phyloP scores from a whole-genome alignment of 2,113 vertebrate genomes.

The Abramis brama region DNA sequence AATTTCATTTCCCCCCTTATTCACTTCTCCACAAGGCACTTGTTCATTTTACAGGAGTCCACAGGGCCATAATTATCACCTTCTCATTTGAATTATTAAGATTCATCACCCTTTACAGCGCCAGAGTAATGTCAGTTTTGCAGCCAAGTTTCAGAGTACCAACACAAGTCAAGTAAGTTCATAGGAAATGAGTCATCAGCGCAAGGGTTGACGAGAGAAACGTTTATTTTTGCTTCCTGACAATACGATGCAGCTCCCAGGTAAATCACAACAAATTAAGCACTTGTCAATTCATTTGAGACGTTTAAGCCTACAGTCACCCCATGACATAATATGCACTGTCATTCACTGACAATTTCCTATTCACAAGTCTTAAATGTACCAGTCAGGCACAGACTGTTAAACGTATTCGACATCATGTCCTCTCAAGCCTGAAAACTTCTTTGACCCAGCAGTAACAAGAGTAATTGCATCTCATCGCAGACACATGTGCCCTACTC shows the following conservation, averaged over 20 bases:
- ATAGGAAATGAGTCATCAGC: constrained; percentile 29
- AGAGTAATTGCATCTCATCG: constrained; percentile 22
- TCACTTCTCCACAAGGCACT: neutral
- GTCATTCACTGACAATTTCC: constrained; percentile 46
- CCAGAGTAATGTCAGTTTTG: constrained; percentile 16
- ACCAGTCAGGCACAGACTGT: constrained; percentile 24
- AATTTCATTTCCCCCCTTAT: neutral
- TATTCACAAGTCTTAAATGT: constrained; percentile 41
- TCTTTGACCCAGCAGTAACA: constrained; percentile 25
- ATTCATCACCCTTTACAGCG: neutral
- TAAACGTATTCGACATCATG: constrained; percentile 37
- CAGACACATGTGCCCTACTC: neutral
- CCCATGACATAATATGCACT: constrained; percentile 50
- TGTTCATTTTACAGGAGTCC: constrained; percentile 31
- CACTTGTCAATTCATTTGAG: constrained; percentile 37
- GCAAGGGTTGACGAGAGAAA: neutral
- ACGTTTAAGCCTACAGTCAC: constrained; percentile 43
- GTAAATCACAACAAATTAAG: constrained; percentile 56
- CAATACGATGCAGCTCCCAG: constrained; percentile 51
- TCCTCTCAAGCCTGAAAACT: constrained; percentile 32
- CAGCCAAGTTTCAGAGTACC: constrained; percentile 22
- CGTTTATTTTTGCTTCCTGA: constrained; percentile 37
- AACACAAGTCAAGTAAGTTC: constrained; percentile 34
- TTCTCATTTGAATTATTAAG: constrained; percentile 19
- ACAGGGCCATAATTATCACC: constrained; percentile 20